phyloP scores from a whole-genome alignment of 2,888 invertebrate genomes.

The Pollenia griseotomentosa region DNA sequence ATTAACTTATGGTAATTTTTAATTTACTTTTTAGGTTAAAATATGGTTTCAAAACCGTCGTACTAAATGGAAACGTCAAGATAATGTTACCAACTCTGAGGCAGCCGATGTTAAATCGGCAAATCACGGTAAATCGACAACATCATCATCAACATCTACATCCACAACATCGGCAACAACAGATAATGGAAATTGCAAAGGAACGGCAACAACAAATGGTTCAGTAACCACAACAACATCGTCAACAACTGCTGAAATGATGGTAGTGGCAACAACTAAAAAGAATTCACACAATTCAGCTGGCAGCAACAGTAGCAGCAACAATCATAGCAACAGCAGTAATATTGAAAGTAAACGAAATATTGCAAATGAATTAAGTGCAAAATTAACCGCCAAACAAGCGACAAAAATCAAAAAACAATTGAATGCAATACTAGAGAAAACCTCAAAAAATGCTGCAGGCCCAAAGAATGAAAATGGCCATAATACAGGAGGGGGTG shows the following conservation, averaged over 20 bases:
- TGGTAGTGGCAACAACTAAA: slow-evolving; percentile 67
- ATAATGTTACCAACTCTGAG: slow-evolving; percentile 95
- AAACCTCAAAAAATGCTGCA: slow-evolving; percentile 77
- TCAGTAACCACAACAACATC: slow-evolving; percentile 72
- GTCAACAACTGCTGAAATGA: slow-evolving; percentile 49
- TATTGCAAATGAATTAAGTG: slow-evolving; percentile 78
- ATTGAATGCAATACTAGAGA: slow-evolving; percentile 80
- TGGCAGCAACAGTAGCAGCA: slow-evolving; percentile 72
- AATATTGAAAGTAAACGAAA: slow-evolving; percentile 75
- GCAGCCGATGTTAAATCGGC: slow-evolving; percentile 87
- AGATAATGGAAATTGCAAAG: slow-evolving; percentile 65
- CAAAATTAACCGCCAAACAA: slow-evolving; percentile 82
- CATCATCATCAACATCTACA: slow-evolving; percentile 54
- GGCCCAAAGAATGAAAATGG: slow-evolving; percentile 60
- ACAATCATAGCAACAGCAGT: slow-evolving; percentile 64
- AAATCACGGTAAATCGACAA: slow-evolving; percentile 69
- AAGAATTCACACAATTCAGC: slow-evolving; percentile 74
- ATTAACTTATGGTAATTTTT: not conserved
- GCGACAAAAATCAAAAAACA: slow-evolving; percentile 83
- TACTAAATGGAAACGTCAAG: slow-evolving; percentile 92
- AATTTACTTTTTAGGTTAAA: slow-evolving; percentile 79
- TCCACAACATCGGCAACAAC: slow-evolving; percentile 59
- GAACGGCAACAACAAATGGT: slow-evolving; percentile 62
- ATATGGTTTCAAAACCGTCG: slow-evolving; percentile 84
- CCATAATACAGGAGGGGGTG: slow-evolving; percentile 17